Evolutionary conservation across 2,113 vertebrate genomes (phyloP), one percentile per base, ranked within the genome.

Genomic region (Dendropsophus ebraccatus): DNA sequence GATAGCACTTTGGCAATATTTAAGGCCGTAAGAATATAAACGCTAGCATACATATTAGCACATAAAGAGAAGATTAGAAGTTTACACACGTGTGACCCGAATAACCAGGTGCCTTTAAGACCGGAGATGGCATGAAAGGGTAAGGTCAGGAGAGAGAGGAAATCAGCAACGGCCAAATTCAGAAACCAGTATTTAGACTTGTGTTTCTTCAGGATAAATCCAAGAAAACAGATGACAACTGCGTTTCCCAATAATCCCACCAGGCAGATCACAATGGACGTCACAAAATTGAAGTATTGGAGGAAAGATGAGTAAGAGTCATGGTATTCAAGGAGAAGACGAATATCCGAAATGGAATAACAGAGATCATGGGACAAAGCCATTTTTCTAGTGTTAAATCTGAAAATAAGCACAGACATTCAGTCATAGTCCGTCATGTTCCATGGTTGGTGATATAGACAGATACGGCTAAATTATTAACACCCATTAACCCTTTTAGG

Each of bases 121-220:
- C 17, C 19, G 14, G 82, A 11, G 19, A 56, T 2, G 6, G 21
- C 32, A 3, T 73, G 17, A 12, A 83, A 50, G 4, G 82, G 82
- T 62, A 84, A 60, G n/a, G 14, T 11, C 12, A 84, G 52, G 13
- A 75, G 23, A 7, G 54, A 45, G 32, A 74, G 3, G 5, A 84
- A 75, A 58, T 84, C 82, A 10, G 50, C 52, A 25, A 84, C 28
- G 32, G 82, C 82, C 21, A 84, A 13, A 37, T 84, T 84, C 21
- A 84, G 23, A 30, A 84, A 60, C 82, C 82, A 84, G 52, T 75
- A 60, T 30, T 47, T 84, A 3, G 69, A 75, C 23, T 74, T 72
- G 30, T 56, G 70, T 47, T 84, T 58, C 35, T 84, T 60, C 82
- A 84, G 47, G 21, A 84, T 45, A 23, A 84, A 75, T 74, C 19